Percentiles rank a stretch among this genome's conserved stretches.
Evolutionary conservation across 2,113 vertebrate species (phyloP).

Genomic region (Helogale parvula): DNA sequence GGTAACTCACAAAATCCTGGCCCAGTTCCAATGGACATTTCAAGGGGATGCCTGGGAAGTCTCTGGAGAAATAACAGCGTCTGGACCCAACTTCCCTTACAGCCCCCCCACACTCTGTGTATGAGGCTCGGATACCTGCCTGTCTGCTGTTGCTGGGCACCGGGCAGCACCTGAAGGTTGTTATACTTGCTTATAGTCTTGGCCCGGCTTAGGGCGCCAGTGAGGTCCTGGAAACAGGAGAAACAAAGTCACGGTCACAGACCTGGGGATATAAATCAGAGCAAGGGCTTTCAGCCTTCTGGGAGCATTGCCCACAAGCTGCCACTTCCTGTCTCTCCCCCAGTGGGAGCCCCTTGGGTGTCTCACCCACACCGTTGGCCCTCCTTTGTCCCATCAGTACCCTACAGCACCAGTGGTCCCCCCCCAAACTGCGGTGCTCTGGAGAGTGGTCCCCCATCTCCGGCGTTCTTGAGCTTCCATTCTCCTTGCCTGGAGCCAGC

Average conservation of each 20-base stretch:
- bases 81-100: not conserved
- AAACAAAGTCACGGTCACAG: not conserved
- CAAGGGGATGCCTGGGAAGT: not conserved
- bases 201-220: accelerated
- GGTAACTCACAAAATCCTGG: conserved; percentile 37
- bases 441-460: too few relatives aligned
- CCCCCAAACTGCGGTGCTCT: not conserved
- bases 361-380: not conserved
- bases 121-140: not conserved
- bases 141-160: not conserved
- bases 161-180: not conserved
- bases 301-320: too few relatives aligned
- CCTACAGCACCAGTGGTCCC: accelerated
- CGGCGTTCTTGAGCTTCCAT: not conserved
- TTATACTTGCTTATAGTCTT: not conserved
- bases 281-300: not conserved
- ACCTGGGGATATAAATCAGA: not conserved
- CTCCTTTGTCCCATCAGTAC: not conserved
- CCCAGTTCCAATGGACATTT: not conserved
- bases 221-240: not conserved
- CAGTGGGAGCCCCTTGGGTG: not conserved
- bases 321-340: not conserved
- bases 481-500: not conserved
- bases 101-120: not conserved
- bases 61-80: not conserved